Evolutionary conservation across 2,113 vertebrate genomes (phyloP).

Genomic region (Platichthys flesus): DNA sequence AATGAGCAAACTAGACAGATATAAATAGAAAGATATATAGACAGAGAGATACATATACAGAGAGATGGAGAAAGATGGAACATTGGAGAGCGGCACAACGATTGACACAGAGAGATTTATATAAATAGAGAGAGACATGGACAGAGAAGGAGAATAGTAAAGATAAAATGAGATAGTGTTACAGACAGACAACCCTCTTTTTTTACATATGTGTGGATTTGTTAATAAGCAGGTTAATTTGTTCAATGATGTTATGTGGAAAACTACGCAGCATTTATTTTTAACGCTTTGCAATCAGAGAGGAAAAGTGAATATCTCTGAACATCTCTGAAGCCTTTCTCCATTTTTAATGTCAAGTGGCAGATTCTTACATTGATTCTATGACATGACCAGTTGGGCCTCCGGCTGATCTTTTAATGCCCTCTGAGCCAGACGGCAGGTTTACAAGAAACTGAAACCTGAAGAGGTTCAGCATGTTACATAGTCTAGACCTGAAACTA

Average conservation of each 20-base stretch:
- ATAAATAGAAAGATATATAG: too few relatives aligned
- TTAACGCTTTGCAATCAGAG: background rate
- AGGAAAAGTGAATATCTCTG: background rate
- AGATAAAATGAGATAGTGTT: too few relatives aligned
- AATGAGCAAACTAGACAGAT: too few relatives aligned
- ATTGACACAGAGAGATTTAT: too few relatives aligned
- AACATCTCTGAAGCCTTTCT: background rate
- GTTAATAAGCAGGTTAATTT: too few relatives aligned
- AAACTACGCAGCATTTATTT: too few relatives aligned
- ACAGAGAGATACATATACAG: background rate
- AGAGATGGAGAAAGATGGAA: background rate
- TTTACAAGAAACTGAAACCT: background rate
- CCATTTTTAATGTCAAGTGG: background rate
- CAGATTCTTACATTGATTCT: constrained; percentile 25
- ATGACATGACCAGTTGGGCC: background rate
- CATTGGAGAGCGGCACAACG: too few relatives aligned
- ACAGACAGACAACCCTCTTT: background rate
- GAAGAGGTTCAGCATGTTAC: constrained; percentile 28
- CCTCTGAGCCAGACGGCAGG: constrained; percentile 6
- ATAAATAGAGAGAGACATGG: too few relatives aligned
- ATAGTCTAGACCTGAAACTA: constrained; percentile 37
- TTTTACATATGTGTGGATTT: too few relatives aligned
- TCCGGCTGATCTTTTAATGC: constrained; percentile 28
- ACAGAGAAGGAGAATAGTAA: too few relatives aligned
- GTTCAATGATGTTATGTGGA: too few relatives aligned